A percentile compares a stretch with the other conserved stretches of the same genome.
Conservation (phyloP, 2,113 vertebrate genomes). For the Catharus fuscescens region DNA sequence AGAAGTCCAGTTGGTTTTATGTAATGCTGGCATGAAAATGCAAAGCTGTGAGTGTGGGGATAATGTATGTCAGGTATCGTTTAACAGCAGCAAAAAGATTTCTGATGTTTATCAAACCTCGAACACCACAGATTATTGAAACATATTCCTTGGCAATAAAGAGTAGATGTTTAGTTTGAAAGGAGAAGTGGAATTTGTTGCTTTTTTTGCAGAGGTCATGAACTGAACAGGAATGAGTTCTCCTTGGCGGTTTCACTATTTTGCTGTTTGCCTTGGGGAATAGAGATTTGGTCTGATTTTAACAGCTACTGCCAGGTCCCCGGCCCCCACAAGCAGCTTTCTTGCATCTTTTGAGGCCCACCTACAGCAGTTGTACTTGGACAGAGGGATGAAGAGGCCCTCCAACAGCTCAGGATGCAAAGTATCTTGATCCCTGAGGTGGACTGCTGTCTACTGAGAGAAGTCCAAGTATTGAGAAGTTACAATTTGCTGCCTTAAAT, state of each 20-base stretch:
- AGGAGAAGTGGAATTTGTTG: constrained; percentile 59
- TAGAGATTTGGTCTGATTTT: not conserved
- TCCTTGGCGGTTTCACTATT: constrained; percentile 25
- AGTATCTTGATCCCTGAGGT: not conserved
- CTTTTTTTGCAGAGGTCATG: constrained; percentile 26
- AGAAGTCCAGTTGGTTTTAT: constrained; percentile 17
- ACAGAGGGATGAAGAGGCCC: not conserved
- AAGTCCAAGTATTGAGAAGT: not conserved
- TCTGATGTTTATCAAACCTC: constrained; percentile 59
- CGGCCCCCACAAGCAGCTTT: not conserved
- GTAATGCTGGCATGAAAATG: constrained; percentile 33
- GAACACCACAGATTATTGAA: constrained; percentile 67
- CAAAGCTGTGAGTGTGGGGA: not conserved
- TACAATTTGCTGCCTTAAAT: constrained; percentile 31
- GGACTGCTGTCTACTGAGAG: not conserved
- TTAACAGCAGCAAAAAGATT: constrained; percentile 45
- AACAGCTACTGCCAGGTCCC: constrained; percentile 24
- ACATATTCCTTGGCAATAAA: constrained; percentile 68
- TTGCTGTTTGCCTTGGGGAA: constrained; percentile 38
- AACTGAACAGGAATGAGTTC: constrained; percentile 44
- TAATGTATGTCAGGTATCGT: constrained; percentile 28
- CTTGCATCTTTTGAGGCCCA: constrained; percentile 15
- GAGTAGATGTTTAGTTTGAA: constrained; percentile 65
- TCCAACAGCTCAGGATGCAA: not conserved
- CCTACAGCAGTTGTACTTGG: not conserved